A percentile compares a stretch with the other conserved stretches of the same genome.
Conservation (phyloP, 1,140 invertebrate species). For the Batillaria attramentaria region DNA sequence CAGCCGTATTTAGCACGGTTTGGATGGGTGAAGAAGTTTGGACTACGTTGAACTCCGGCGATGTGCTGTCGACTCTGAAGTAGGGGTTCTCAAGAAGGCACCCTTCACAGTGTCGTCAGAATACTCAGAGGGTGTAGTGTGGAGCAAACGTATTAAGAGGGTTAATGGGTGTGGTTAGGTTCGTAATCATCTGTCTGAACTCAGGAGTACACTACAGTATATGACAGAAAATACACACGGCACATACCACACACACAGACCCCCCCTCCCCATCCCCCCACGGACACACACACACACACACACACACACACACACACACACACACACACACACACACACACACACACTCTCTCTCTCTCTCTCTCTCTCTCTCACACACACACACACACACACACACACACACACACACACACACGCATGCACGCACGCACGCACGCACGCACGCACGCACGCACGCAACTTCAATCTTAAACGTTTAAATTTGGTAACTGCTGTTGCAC, state of each 20-base stretch:
- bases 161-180: too few relatives aligned
- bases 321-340: background rate
- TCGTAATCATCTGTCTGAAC: too few relatives aligned
- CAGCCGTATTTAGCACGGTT: too few relatives aligned
- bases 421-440: conserved; percentile 2
- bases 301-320: conserved; percentile 21
- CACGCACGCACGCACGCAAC: conserved; percentile 10
- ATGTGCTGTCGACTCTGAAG: too few relatives aligned
- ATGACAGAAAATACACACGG: too few relatives aligned
- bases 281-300: background rate
- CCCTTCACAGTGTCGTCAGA: too few relatives aligned
- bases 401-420: conserved; percentile 24
- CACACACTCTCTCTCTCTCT: background rate
- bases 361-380: background rate
- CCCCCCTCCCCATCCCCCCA: background rate
- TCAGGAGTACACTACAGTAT: too few relatives aligned
- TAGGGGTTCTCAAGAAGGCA: too few relatives aligned
- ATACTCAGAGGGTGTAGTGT: too few relatives aligned
- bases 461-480: background rate
- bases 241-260: background rate
- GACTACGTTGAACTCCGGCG: too few relatives aligned
- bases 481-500: background rate
- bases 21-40: too few relatives aligned
- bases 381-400: conserved; percentile 24
- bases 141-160: too few relatives aligned